Evolutionary conservation across 2,888 invertebrate genomes (phyloP).

Genomic region (Drosophila mayaguana): DNA sequence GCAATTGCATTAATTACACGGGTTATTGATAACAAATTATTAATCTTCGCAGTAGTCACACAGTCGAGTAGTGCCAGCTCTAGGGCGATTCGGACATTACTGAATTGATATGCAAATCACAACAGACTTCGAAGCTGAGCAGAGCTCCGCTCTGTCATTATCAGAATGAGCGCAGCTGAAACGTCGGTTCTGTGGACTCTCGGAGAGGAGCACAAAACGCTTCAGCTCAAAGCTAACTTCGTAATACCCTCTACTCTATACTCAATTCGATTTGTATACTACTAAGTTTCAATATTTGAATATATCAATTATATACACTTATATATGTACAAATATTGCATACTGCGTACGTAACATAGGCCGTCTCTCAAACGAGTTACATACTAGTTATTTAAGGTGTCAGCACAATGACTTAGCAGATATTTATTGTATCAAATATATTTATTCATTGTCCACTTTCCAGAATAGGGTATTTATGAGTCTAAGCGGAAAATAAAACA

Average conservation of each 20-base stretch:
- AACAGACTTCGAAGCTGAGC: slow-evolving; percentile 30
- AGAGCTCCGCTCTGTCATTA: slow-evolving; percentile 47
- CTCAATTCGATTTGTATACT: not conserved
- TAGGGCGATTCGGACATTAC: slow-evolving; percentile 49
- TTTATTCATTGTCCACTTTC: no score
- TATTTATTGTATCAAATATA: not conserved
- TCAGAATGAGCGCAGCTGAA: slow-evolving; percentile 37
- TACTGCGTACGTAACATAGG: no score
- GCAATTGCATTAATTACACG: slow-evolving; percentile 47
- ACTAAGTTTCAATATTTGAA: not conserved
- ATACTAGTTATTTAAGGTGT: not conserved
- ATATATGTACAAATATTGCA: no score
- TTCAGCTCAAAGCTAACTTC: slow-evolving; percentile 5
- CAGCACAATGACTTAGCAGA: not conserved
- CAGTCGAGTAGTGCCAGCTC: slow-evolving; percentile 21
- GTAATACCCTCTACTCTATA: slow-evolving; percentile 27
- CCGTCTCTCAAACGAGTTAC: not conserved
- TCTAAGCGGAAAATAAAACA: slow-evolving; percentile 23
- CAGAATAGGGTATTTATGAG: slow-evolving; percentile 27
- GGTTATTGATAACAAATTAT: slow-evolving; percentile 59
- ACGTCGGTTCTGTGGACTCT: not conserved
- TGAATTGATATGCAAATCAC: slow-evolving; percentile 40
- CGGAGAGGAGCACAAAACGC: slow-evolving; percentile 2
- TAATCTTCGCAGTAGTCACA: not conserved
- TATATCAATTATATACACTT: not conserved